Base-by-base conservation (phyloP, 1,140 invertebrate genomes). In the Cyclargus thomasi region DNA sequence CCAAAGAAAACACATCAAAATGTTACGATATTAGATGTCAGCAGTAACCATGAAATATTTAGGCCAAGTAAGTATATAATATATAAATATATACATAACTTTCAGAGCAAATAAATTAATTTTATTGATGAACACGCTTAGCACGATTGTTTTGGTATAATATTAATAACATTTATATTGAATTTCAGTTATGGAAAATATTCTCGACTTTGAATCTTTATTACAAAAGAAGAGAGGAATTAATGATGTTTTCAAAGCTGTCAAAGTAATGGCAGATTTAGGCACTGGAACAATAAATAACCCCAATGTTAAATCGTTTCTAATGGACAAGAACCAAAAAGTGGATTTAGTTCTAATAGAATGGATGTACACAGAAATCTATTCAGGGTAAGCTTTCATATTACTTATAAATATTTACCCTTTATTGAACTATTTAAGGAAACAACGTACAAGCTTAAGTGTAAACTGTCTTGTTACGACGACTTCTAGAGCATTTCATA, bases 311-410 rank as follows among this genome's bases (percentile, higher is more conserved):
- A 39, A 53, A 14, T 17, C 36, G 3, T 20, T 64, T 0, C 36
- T 64, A 5, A 21, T 4, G 5, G 55, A 71, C 39, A 16, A 62
- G 39, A 55, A 36, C 14, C n/a, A 62, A n/a, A 35, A 67, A 39
- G 63, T 64, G 53, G 67, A 68, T 47, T 39, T 65, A 2, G 55
- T 68, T 20, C 29, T 59, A 18, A 65, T 62, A 67, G 65, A 69
- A 18, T 72, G 67, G 70, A 67, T 67, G 67, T 70, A 35, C 35
- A 20, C 53, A 6, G 59, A 64, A 2, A 11, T 72, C 11, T 70
- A 70, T 53, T 39, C 68, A 35, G 68, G 68, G 68, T 70, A 66
- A 66, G 47, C 29, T 23, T 21, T 14, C n/a, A 7, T 16, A 17
- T 18, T 4, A 17, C 10, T 17, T 35, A 2, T 39, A 39, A n/a